phyloP scores from a whole-genome alignment of 1,140 invertebrate species.

The Notospermus geniculatus region DNA sequence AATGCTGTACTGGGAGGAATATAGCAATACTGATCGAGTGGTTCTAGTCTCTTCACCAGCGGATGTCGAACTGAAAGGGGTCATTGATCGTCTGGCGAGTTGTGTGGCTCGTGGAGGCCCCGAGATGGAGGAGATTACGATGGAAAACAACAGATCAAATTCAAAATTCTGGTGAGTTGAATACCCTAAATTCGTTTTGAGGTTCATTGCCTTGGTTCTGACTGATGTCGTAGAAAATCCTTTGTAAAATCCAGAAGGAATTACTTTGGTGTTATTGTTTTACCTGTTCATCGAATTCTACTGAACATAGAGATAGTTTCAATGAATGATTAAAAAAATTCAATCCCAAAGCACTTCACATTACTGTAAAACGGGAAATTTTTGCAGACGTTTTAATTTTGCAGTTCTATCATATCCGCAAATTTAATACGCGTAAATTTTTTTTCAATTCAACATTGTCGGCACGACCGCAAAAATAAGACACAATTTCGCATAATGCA shows the following conservation, averaged over 20 bases:
- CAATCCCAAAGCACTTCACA: too few relatives aligned
- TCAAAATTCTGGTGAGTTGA: slow-evolving; percentile 65
- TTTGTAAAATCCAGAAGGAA: neutral
- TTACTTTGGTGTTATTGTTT: neutral
- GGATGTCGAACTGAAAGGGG: slow-evolving; percentile 41
- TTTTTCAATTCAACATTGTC: too few relatives aligned
- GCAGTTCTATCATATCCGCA: too few relatives aligned
- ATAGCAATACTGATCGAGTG: slow-evolving; percentile 36
- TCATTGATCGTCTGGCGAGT: slow-evolving; percentile 65
- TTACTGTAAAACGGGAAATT: too few relatives aligned
- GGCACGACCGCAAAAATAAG: too few relatives aligned
- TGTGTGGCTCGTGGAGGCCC: slow-evolving; percentile 69
- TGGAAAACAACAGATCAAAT: slow-evolving; percentile 65
- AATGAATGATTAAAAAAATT: too few relatives aligned
- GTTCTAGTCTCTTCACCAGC: slow-evolving; percentile 58
- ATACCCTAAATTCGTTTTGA: neutral
- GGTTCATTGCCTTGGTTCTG: neutral
- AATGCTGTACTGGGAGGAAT: slow-evolving; percentile 5
- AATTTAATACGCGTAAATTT: too few relatives aligned
- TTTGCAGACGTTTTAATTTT: too few relatives aligned
- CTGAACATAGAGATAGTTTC: too few relatives aligned
- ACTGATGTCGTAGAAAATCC: neutral
- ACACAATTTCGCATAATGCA: too few relatives aligned
- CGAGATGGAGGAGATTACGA: slow-evolving; percentile 66
- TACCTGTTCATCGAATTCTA: neutral